Conservation (phyloP, 2,113 vertebrate genomes). For the Caloenas nicobarica region DNA sequence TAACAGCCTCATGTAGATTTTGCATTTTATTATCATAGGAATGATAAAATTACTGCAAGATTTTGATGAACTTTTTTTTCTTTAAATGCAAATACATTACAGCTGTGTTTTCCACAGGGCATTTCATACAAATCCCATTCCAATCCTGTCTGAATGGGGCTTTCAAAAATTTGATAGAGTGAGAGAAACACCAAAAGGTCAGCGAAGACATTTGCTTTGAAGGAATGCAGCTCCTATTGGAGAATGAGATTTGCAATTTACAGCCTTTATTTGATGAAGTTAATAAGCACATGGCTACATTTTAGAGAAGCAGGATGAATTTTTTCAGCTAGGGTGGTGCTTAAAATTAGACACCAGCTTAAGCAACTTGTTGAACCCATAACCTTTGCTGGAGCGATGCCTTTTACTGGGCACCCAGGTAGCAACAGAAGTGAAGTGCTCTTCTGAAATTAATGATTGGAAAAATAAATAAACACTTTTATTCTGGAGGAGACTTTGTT, state of each 20-base stretch:
- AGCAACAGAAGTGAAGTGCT: background rate
- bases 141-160: background rate
- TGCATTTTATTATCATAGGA: background rate
- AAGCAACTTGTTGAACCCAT: background rate
- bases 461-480: background rate
- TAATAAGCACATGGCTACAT: background rate
- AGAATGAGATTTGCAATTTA: slow-evolving; percentile 2
- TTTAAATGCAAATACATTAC: background rate
- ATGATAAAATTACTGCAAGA: background rate
- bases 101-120: background rate
- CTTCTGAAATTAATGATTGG: background rate
- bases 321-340: background rate
- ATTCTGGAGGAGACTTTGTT: background rate
- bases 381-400: background rate
- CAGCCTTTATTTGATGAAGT: background rate
- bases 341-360: background rate
- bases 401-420: background rate
- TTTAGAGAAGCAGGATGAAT: background rate
- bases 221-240: background rate
- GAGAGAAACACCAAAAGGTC: slow-evolving; percentile 6
- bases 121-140: background rate
- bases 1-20: background rate
- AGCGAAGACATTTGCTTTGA: background rate
- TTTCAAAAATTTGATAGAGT: background rate
- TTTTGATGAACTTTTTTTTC: background rate